Base-by-base conservation (phyloP, 2,113 vertebrate species). In the Corythornis cristatus region DNA sequence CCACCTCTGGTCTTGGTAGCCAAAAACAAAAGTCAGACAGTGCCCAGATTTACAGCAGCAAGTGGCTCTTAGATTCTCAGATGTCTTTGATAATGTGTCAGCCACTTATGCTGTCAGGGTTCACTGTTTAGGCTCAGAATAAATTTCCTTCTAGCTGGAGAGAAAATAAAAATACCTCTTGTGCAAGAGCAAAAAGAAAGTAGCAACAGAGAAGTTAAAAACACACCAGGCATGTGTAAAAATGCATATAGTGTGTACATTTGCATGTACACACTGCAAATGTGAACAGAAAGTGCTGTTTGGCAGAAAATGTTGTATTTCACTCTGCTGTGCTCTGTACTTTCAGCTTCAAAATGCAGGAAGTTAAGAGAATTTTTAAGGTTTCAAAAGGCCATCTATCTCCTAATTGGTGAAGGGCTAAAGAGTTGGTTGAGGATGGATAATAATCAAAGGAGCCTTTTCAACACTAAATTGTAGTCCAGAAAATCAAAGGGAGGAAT, bases 41-140 rank as follows among this genome's bases (percentile, higher is more conserved):
- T 83, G 81, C 90, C 88, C 93, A 95, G 90, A 96, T 96, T 96
- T 94, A 91, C 89, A 89, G 73, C 87, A 96, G 96, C 77, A 95
- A 97, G 89, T 90, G 78, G 29, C 84, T 95, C 81, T 94, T 93
- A 48, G 68, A 95, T 96, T 87, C 88, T 95, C 74, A 78, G 75
- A 73, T 95, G 85, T 93, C 89, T 96, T 86, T 93, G 94, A 84
- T 92, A 95, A 93, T 37, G 68, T 93, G 85, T 96, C 93, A 93
- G 87, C 90, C 1, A 0, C 70, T 94, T 46, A 89, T 93, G 92
- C 92, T 96, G 92, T 84, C 67, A 79, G 89, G 91, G 67, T 91
- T 91, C 82, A 57, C 37, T 89, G 92, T 92, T 94, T 92, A 93
- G 78, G 33, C 72, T 92, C 83, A 80, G 86, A 85, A 93, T 71